phyloP scores from a whole-genome alignment of 2,797 vertebrate species.

The Garrulus glandarius region DNA sequence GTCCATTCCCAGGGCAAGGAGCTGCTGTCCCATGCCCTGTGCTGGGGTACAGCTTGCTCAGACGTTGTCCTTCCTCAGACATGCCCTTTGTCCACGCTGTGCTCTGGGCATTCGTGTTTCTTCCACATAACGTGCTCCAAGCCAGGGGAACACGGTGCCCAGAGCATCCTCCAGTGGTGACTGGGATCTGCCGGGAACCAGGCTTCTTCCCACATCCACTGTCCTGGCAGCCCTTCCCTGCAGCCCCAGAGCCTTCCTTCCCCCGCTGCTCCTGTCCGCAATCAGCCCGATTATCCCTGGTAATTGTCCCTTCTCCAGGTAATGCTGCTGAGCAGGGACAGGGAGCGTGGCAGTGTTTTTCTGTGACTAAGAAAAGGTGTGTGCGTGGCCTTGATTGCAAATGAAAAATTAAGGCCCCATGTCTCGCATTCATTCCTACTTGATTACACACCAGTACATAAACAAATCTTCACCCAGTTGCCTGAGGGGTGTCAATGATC shows the following conservation, averaged over 20 bases:
- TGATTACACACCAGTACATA: constrained; percentile 34
- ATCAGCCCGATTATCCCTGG: constrained; percentile 31
- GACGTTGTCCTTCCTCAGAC: neutral
- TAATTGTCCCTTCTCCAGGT: constrained; percentile 37
- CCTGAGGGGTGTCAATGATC: constrained; percentile 57
- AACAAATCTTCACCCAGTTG: constrained; percentile 18
- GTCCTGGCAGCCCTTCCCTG: neutral
- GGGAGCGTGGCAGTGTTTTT: neutral
- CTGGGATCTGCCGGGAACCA: rapidly evolving
- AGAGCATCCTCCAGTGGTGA: rapidly evolving
- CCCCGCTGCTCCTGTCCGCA: neutral
- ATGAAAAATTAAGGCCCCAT: constrained; percentile 64
- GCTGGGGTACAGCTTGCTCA: neutral
- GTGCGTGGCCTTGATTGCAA: constrained; percentile 66
- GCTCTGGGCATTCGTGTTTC: rapidly evolving
- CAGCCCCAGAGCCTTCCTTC: neutral
- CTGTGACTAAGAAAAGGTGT: constrained; percentile 38
- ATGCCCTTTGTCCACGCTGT: rapidly evolving
- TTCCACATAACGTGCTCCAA: rapidly evolving
- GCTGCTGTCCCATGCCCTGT: rapidly evolving
- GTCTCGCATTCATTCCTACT: neutral
- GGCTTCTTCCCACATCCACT: neutral
- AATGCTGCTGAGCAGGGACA: constrained; percentile 5
- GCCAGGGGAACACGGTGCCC: rapidly evolving
- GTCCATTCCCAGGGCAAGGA: rapidly evolving